Evolutionary conservation across 2,113 vertebrate species (phyloP).

Genomic region (Hippocampus guttulatus): DNA sequence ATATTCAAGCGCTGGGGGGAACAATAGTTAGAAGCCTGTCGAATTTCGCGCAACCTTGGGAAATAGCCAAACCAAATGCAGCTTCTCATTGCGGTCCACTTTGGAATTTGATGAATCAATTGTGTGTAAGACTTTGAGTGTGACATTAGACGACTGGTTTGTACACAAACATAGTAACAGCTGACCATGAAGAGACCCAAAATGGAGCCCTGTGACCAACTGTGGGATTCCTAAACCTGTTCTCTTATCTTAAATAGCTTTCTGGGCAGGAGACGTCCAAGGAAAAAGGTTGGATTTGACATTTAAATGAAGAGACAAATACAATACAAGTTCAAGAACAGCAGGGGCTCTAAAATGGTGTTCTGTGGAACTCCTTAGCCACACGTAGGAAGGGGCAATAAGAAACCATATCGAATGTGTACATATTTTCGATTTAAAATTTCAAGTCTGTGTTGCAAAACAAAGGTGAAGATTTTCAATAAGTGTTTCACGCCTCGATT

Average conservation of each 20-base stretch:
- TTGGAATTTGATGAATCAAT: conserved; percentile 7
- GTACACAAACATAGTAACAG: neutral
- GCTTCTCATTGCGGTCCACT: neutral
- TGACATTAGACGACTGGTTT: neutral
- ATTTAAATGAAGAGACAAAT: neutral
- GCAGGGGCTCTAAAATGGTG: neutral
- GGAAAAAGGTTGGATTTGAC: neutral
- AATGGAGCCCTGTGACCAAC: neutral
- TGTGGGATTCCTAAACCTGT: neutral
- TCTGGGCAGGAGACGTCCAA: neutral
- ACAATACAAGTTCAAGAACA: neutral
- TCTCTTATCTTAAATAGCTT: neutral
- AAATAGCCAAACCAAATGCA: conserved; percentile 1
- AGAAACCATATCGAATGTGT: too few relatives aligned
- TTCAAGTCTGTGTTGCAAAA: too few relatives aligned
- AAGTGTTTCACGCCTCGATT: too few relatives aligned
- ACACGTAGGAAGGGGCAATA: too few relatives aligned
- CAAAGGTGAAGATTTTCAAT: too few relatives aligned
- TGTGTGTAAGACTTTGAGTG: neutral
- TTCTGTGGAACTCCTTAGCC: neutral
- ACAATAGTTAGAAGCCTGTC: conserved; percentile 6
- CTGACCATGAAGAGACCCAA: neutral
- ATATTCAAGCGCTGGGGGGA: neutral
- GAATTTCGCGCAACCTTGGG: neutral
- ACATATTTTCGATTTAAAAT: too few relatives aligned